Conservation (phyloP, 1,140 invertebrate species). For the Rhopalosiphum maidis region DNA sequence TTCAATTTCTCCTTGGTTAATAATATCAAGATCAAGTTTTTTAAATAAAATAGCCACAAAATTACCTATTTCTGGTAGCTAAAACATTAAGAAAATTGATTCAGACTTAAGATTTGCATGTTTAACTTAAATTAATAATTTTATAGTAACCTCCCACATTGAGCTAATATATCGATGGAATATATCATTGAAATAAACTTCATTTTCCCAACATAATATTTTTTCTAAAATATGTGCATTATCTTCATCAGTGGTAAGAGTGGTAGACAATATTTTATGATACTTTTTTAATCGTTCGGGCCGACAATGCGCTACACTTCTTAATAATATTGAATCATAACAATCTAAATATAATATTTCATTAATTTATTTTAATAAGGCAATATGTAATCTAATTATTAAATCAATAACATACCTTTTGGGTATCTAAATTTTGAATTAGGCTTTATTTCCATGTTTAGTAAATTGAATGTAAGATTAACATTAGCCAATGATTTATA, state of each 20-base stretch:
- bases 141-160: constrained; percentile 87
- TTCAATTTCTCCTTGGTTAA: constrained; percentile 57
- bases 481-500: neutral
- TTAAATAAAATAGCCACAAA: constrained; percentile 51
- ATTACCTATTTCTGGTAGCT: constrained; percentile 46
- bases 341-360: constrained; percentile 48
- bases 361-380: neutral
- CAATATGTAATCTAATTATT: neutral
- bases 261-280: constrained; percentile 23
- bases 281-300: constrained; percentile 41
- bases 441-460: constrained; percentile 12
- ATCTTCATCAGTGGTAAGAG: constrained; percentile 22
- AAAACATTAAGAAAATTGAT: constrained; percentile 14
- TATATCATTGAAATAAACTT: constrained; percentile 48
- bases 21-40: constrained; percentile 8
- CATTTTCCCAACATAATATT: constrained; percentile 50
- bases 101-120: neutral
- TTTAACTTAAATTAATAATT: neutral
- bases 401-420: constrained; percentile 4
- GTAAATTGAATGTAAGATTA: constrained; percentile 29
- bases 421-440: constrained; percentile 5
- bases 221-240: constrained; percentile 37
- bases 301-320: constrained; percentile 44
- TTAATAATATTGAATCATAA: constrained; percentile 47
- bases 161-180: constrained; percentile 62